Percentiles rank a stretch among this genome's conserved stretches.
phyloP scores from a whole-genome alignment of 2,113 vertebrate species.

The Notiomystis cincta region DNA sequence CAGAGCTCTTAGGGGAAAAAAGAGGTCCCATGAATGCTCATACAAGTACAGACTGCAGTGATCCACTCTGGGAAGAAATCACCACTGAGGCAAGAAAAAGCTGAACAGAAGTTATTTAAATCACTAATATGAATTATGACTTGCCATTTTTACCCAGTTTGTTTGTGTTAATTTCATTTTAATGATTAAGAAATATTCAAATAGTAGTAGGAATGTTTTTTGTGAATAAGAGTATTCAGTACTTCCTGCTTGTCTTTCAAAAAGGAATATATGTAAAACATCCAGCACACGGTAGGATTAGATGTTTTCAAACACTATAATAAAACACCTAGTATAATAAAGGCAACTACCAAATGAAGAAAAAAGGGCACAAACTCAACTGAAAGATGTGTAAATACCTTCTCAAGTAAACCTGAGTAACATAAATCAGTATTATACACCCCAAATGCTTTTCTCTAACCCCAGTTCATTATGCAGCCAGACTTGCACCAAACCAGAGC shows the following conservation, averaged over 20 bases:
- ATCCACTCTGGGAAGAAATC: neutral
- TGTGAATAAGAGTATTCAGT: neutral
- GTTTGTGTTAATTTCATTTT: neutral
- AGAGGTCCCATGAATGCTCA: rapidly evolving
- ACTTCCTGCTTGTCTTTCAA: neutral
- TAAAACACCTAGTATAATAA: neutral
- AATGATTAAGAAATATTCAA: neutral
- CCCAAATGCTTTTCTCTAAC: neutral
- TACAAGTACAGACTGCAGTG: neutral
- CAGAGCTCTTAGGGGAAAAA: neutral
- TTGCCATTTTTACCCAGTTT: neutral
- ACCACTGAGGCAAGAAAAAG: neutral
- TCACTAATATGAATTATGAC: neutral
- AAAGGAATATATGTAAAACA: neutral
- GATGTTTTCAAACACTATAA: neutral
- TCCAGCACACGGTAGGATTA: rapidly evolving
- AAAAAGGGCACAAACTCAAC: neutral
- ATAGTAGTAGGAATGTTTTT: neutral
- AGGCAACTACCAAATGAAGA: neutral
- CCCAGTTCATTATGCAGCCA: neutral
- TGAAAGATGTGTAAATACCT: neutral
- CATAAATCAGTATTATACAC: neutral
- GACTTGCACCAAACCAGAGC: neutral
- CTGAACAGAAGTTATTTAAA: neutral
- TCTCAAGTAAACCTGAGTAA: neutral